Percentiles rank a stretch among this genome's conserved stretches.
These are phyloP conservation scores for Hydrophis major DNA, from an alignment of 2,797 vertebrate species.

Conservation along the genomic window DNA sequence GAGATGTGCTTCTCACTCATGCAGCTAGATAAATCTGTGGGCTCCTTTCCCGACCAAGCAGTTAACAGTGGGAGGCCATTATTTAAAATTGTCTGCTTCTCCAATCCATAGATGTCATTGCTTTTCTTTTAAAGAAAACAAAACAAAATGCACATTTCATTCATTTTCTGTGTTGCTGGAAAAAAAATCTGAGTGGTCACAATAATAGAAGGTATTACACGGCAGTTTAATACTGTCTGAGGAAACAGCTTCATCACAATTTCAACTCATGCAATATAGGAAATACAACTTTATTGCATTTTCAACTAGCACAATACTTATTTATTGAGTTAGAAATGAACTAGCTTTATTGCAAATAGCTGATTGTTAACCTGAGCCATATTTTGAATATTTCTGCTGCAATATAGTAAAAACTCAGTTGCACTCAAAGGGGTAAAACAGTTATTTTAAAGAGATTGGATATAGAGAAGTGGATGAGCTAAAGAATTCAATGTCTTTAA, in stretches of 20 bases:
- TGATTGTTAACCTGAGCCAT: not conserved
- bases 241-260: not conserved
- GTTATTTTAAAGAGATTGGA: not conserved
- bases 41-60: not conserved
- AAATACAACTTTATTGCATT: not conserved
- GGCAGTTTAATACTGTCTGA: not conserved
- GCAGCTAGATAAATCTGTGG: not conserved
- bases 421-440: not conserved
- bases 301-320: not conserved
- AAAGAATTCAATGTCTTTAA: not conserved
- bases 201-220: not conserved
- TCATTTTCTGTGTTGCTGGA: not conserved
- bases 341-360: not conserved
- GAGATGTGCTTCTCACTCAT: not conserved
- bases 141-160: not conserved
- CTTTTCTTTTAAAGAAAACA: not conserved
- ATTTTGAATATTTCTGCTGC: constrained; percentile 6
- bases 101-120: not conserved
- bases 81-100: not conserved
- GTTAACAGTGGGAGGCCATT: not conserved
- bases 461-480: not conserved
- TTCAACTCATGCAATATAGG: not conserved
- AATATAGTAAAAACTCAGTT: not conserved
- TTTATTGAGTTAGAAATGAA: not conserved
- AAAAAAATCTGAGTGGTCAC: not conserved